These are phyloP conservation scores for Crepidodera aurea DNA, from an alignment of 2,888 invertebrate genomes.

Conservation along the genomic window DNA sequence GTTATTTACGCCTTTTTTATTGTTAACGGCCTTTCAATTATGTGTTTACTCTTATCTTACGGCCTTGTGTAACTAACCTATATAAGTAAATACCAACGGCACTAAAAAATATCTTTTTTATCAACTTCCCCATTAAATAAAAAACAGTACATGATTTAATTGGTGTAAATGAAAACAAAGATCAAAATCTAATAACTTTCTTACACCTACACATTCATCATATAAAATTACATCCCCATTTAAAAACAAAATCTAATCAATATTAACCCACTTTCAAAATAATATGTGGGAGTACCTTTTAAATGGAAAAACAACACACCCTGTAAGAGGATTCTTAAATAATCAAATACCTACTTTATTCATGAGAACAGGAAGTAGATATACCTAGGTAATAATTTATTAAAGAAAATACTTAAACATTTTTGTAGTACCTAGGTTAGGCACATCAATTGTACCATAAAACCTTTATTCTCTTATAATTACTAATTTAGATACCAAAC, in stretches of 20 bases:
- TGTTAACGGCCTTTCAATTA: no score
- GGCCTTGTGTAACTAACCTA: no score
- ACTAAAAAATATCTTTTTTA: no score
- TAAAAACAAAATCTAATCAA: background rate
- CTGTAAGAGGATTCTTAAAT: background rate
- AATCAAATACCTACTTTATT: background rate
- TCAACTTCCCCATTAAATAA: no score
- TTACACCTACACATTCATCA: slow-evolving; percentile 4
- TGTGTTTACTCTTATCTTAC: no score
- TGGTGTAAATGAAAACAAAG: no score
- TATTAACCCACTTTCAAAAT: slow-evolving; percentile 6
- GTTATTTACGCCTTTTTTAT: no score
- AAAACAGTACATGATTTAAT: no score
- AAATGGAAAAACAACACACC: background rate
- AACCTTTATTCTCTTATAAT: background rate
- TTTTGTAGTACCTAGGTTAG: background rate
- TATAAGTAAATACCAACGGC: no score
- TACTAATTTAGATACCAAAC: background rate
- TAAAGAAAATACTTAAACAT: background rate
- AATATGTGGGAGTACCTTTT: background rate
- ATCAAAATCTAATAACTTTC: background rate
- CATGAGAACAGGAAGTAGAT: background rate
- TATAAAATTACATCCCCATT: background rate
- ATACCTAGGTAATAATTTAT: background rate
- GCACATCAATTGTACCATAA: background rate